Conservation (phyloP, 1,140 invertebrate genomes). For the Yoshiicerus persimilis region DNA sequence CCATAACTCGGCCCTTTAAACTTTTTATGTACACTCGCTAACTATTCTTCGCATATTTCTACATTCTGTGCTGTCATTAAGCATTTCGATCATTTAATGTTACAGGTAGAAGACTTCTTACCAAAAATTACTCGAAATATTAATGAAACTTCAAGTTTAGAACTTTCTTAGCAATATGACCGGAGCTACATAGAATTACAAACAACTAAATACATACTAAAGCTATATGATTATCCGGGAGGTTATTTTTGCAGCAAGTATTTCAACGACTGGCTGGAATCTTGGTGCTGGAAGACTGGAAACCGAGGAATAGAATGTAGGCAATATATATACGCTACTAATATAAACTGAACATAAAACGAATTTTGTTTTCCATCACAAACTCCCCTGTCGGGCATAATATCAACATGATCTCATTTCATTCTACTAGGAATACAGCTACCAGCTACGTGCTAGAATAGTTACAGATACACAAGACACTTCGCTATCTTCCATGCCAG, state of each 20-base stretch:
- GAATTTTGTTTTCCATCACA: conserved; percentile 14
- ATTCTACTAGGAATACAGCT: neutral
- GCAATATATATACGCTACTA: neutral
- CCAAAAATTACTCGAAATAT: no score
- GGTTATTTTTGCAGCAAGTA: no score
- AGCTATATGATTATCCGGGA: no score
- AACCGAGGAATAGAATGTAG: neutral
- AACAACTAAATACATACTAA: no score
- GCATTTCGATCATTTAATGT: no score
- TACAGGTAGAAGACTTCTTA: no score
- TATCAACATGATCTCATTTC: conserved; percentile 2
- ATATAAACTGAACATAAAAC: neutral
- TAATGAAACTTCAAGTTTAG: no score
- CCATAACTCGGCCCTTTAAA: neutral
- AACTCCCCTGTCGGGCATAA: conserved; percentile 17
- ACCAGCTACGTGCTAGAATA: neutral
- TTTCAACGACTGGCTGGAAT: neutral
- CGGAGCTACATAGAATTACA: no score
- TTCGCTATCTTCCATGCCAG: neutral
- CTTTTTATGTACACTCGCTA: neutral
- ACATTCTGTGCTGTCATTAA: no score
- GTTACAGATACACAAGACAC: neutral
- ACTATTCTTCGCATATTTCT: neutral
- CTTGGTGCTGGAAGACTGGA: neutral
- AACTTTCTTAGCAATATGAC: no score